Evolutionary conservation across 2,888 invertebrate genomes (phyloP), one percentile per base, ranked within the genome.

Genomic region (Temnothorax unifasciatus): DNA sequence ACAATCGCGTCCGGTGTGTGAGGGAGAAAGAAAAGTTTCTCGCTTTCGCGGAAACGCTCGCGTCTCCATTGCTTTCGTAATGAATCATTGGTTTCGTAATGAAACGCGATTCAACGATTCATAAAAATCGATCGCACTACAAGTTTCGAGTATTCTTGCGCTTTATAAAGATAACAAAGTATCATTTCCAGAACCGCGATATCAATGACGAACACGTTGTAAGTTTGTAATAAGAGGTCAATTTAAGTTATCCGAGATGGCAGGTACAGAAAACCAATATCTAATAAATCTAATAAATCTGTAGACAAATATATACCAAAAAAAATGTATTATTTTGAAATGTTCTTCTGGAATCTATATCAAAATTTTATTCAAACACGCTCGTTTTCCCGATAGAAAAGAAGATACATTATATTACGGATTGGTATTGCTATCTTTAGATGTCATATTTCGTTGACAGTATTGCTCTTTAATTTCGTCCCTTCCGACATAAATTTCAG

Each of bases 401-500:
- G 2, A 6, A 64, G 13, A 52, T 52, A 11, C 15, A 34, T 47
- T 21, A 21, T 15, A 75, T 63, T 50, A 15, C 41, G 8, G 25
- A 73, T 4, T 44, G 3, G 0, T 25, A 29, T 71, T 47, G 41
- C 1, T 71, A 2, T 47, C 18, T 57, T 84, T 85, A 59, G 68
- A 81, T n/a, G 15, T 61, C 59, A 57, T 63, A 61, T 69, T 44
- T 34, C 61, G 29, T 25, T 69, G 84, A 84, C 77, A 84, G 84
- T 81, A 66, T 64, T 83, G 59, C 59, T 66, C n/a, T 81, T 88
- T 79, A 84, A 87, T 83, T 83, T 66, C 76, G 34, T 87, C 54
- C 11, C 25, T 66, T 59, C 59, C 76, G 76, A 64, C 64, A 50
- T 82, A 87, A 87, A 87, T 89, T 83, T 89, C 54, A n/a, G 50